These are phyloP conservation scores for Formicarius rufipectus DNA, from an alignment of 2,113 vertebrate species.

Conservation along the genomic window DNA sequence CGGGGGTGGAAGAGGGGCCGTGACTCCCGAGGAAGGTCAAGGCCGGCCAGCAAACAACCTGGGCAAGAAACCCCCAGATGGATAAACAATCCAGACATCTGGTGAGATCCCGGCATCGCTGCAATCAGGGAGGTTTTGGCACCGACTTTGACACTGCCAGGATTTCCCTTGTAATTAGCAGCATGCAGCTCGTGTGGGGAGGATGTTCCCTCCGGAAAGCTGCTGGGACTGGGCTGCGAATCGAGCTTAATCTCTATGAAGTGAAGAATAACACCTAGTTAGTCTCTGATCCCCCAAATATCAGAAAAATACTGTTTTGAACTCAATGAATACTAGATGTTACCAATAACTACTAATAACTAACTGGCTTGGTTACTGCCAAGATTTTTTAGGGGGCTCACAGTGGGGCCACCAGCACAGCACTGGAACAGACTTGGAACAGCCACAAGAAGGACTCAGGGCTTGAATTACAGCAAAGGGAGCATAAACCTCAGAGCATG, in stretches of 20 bases:
- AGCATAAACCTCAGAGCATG: not conserved
- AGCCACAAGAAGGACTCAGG: not conserved
- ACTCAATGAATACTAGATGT: not conserved
- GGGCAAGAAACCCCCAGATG: not conserved
- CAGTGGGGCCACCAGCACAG: not conserved
- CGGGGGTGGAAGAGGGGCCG: not conserved
- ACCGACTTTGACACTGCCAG: slow-evolving; percentile 36
- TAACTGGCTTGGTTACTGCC: not conserved
- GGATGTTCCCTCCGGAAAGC: slow-evolving; percentile 65
- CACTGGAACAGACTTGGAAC: not conserved
- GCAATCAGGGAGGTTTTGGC: slow-evolving; percentile 57
- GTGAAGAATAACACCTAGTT: slow-evolving; percentile 20
- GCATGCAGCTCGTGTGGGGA: slow-evolving; percentile 34
- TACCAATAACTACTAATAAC: accelerated
- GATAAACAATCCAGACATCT: slow-evolving; percentile 60
- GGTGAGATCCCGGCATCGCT: slow-evolving; percentile 21
- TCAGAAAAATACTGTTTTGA: not conserved
- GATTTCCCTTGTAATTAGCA: slow-evolving; percentile 69
- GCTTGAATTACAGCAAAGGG: not conserved
- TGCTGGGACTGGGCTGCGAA: not conserved
- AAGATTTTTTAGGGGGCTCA: not conserved
- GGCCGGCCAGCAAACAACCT: not conserved
- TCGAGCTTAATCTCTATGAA: not conserved
- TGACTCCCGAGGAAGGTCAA: slow-evolving; percentile 26
- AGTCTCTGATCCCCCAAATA: not conserved